Conservation (phyloP, 2,888 invertebrate genomes). For the Endotricha flammealis region DNA sequence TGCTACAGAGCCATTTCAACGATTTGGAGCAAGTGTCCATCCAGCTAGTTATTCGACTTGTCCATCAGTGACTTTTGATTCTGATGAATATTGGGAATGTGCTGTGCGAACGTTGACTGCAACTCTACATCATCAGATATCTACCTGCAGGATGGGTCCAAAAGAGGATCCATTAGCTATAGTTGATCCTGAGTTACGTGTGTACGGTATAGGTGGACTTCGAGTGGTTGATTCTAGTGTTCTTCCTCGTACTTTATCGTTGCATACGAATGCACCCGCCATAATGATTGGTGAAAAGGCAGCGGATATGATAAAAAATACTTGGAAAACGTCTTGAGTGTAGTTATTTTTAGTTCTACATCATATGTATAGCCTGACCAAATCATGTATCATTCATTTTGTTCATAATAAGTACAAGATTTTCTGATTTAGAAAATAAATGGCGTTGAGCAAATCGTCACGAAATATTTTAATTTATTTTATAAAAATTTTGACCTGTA, state of each 20-base stretch:
- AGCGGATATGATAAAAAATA: slow-evolving; percentile 78
- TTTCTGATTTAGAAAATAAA: too few species aligned
- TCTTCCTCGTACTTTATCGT: slow-evolving; percentile 80
- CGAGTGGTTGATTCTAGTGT: slow-evolving; percentile 84
- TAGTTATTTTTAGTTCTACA: too few species aligned
- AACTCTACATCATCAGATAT: slow-evolving; percentile 82
- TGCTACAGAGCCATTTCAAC: slow-evolving; percentile 78
- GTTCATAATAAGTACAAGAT: too few species aligned
- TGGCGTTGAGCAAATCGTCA: too few species aligned
- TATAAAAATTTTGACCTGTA: too few species aligned
- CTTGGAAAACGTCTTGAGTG: slow-evolving; percentile 60
- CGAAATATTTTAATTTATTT: too few species aligned
- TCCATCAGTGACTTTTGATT: slow-evolving; percentile 59
- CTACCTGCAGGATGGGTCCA: slow-evolving; percentile 86
- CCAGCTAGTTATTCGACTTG: slow-evolving; percentile 76
- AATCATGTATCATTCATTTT: too few species aligned
- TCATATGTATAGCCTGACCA: too few species aligned
- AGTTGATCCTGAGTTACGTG: slow-evolving; percentile 80
- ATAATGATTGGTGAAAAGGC: slow-evolving; percentile 87
- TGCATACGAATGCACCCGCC: slow-evolving; percentile 83
- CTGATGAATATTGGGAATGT: slow-evolving; percentile 85
- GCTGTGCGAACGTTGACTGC: slow-evolving; percentile 78
- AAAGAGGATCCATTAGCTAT: slow-evolving; percentile 79
- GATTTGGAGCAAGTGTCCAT: slow-evolving; percentile 72
- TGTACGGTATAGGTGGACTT: slow-evolving; percentile 78